Evolutionary conservation across 2,888 invertebrate species (phyloP).

Genomic region (Flexamia atlantica): DNA sequence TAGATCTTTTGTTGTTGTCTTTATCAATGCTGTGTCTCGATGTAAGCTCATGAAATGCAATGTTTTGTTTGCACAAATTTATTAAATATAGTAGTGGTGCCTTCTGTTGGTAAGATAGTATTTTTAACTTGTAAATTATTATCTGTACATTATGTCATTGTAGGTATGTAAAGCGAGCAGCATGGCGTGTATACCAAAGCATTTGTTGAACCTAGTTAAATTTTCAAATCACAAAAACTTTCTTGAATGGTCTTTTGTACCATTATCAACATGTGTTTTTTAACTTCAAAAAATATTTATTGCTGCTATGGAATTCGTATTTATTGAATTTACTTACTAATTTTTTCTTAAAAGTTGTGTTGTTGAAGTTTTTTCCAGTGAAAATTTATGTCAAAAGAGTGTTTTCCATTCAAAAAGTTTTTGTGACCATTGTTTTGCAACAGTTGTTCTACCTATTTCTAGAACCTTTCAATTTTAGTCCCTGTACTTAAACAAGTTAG

Average conservation of each 20-base stretch:
- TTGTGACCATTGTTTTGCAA: background rate
- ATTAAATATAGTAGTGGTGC: conserved; percentile 18
- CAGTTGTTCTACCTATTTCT: background rate
- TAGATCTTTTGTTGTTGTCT: background rate
- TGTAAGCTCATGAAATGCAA: background rate
- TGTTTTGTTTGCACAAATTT: conserved; percentile 39
- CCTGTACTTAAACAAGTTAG: too few species aligned
- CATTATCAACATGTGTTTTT: background rate
- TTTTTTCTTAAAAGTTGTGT: too few species aligned
- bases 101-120: conserved; percentile 40
- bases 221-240: background rate
- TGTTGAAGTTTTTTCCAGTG: too few species aligned
- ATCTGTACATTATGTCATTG: background rate
- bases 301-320: background rate
- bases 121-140: conserved; percentile 19
- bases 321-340: too few species aligned
- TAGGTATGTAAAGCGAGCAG: background rate
- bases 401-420: background rate
- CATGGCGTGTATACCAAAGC: conserved; percentile 18
- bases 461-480: background rate
- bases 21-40: too few species aligned
- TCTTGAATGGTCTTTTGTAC: background rate
- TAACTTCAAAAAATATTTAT: background rate
- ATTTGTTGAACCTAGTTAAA: conserved; percentile 9
- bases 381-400: background rate